Conservation (phyloP, 1,140 invertebrate genomes). For the Akabosia matsudoensis region DNA sequence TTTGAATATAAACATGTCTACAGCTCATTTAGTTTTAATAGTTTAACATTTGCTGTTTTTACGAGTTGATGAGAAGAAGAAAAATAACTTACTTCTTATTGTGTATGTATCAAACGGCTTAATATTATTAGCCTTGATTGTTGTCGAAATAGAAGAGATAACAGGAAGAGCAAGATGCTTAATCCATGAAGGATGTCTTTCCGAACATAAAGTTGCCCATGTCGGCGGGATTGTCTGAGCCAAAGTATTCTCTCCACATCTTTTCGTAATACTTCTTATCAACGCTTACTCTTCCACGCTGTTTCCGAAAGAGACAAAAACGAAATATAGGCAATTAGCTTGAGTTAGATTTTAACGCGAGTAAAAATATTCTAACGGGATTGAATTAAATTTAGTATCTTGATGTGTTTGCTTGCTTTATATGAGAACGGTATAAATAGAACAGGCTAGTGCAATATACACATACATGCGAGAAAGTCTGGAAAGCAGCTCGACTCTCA, state of each 20-base stretch:
- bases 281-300: conserved; percentile 33
- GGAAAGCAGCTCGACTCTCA: conserved; percentile 71
- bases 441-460: neutral
- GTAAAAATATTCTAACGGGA: neutral
- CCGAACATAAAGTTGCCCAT: conserved; percentile 70
- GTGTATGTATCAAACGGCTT: conserved; percentile 10
- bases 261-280: conserved; percentile 52
- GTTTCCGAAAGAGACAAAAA: too few species aligned
- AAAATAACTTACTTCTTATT: conserved; percentile 4
- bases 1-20: neutral
- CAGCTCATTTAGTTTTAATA: neutral
- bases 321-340: neutral
- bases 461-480: conserved; percentile 69
- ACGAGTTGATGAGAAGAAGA: too few species aligned
- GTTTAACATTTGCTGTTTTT: neutral
- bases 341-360: too few species aligned
- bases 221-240: conserved; percentile 68
- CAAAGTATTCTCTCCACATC: conserved; percentile 78
- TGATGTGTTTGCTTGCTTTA: too few species aligned
- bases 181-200: neutral
- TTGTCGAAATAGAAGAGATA: conserved; percentile 1
- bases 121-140: conserved; percentile 14
- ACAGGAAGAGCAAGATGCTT: conserved; percentile 1
- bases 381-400: neutral
- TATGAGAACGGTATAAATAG: too few species aligned